Evolutionary conservation across 35 echinoderm and acorn worm genomes (phyloP), one percentile per base, ranked within the genome.

Genomic region (Anneissia japonica): DNA sequence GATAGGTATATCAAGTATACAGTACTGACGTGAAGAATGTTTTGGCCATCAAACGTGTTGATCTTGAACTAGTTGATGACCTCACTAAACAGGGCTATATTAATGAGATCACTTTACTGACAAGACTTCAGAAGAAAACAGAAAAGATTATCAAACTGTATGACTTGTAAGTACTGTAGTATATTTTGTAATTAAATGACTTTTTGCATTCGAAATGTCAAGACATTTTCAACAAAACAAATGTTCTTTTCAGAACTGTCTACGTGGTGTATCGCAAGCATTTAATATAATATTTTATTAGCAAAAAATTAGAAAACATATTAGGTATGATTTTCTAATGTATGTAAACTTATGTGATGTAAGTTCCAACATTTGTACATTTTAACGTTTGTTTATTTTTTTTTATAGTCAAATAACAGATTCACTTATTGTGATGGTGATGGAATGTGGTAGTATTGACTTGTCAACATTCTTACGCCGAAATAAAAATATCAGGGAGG

Each of bases 31-130:
- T 83, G 11, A 98, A 91, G 89, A 94, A 86, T 77, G 37, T 98
- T 23, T 75, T 89, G 30, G 95, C 95, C 23, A 86, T 98, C 28
- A 98, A 98, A 80, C 90, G 91, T 46, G 92, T 98, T 35, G 90
- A 91, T 38, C 82, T 98, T 36, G 92, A 93, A 39, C 91, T 86
- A 89, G 92, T 92, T 21, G 95, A 98, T 76, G 85, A 98, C 31
- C 82, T 91, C 76, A 91, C 92, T 0, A 75, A 94, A 75, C 86
- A 98, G 84, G 89, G 92, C 40, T 94, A 94, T 79, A 88, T 91
- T 45, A 98, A 98, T 91, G 95, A 98, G 46, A 93, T 98, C 37
- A 91, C 91, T 17, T 77, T 97, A 21, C 86, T 97, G 0, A 88
- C 88, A 34, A 90, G 86, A 82, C 83, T 97, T n/a, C 85, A 89